phyloP scores from a whole-genome alignment of 2,888 invertebrate genomes.

The Mythimna loreyi region DNA sequence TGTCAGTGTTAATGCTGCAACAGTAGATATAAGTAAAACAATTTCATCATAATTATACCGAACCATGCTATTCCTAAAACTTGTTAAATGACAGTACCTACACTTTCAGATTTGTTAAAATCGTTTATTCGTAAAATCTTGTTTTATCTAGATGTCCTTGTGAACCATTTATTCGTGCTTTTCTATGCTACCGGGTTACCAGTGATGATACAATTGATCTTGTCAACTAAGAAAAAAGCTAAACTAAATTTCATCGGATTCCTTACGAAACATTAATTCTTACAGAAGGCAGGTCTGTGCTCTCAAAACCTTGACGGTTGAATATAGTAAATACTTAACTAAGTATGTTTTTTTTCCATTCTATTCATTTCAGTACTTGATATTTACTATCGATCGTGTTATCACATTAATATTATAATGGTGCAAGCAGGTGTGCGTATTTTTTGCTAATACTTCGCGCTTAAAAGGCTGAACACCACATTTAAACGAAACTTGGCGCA shows the following conservation, averaged over 20 bases:
- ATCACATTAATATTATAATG: too few species aligned
- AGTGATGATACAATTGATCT: background rate
- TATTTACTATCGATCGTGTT: too few species aligned
- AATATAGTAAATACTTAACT: conserved; percentile 4
- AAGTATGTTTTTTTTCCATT: conserved; percentile 19
- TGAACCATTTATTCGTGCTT: background rate
- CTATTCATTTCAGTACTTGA: background rate
- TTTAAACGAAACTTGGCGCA: background rate
- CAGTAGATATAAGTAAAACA: too few species aligned
- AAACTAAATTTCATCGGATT: background rate
- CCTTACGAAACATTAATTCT: conserved; percentile 11
- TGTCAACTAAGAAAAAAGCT: background rate
- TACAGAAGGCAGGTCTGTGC: conserved; percentile 23
- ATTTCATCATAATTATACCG: too few species aligned
- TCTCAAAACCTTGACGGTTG: conserved; percentile 34
- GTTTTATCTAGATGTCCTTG: conserved; percentile 9
- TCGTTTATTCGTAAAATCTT: conserved; percentile 16
- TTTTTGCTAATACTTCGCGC: too few species aligned
- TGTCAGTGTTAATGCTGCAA: too few species aligned
- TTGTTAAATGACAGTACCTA: background rate
- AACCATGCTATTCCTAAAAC: too few species aligned
- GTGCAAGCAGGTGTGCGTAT: too few species aligned
- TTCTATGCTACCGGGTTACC: too few species aligned
- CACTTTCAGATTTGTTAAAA: conserved; percentile 6
- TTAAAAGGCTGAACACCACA: too few species aligned